Evolutionary conservation across 1,140 invertebrate species (phyloP).

Genomic region (Sitodiplosis mosellana): DNA sequence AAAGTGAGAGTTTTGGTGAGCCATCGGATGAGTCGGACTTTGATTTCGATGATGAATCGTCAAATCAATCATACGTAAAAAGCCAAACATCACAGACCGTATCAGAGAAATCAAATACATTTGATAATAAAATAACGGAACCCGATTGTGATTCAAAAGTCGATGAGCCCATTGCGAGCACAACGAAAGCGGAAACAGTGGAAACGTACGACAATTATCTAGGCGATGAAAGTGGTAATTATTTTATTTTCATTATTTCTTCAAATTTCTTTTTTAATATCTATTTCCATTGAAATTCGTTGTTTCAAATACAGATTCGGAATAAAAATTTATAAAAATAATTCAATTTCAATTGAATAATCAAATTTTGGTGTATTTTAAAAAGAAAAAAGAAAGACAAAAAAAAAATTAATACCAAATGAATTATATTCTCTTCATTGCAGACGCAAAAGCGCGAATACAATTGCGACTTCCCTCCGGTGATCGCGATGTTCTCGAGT

Average conservation of each 20-base stretch:
- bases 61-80: not conserved
- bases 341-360: not conserved
- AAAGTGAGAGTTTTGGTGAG: too few species aligned
- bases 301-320: constrained; percentile 5
- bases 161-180: not conserved
- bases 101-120: constrained; percentile 1
- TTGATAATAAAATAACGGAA: not conserved
- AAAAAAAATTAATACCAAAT: too few species aligned
- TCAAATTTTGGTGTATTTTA: not conserved
- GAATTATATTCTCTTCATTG: not conserved
- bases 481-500: constrained; percentile 20
- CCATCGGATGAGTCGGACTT: too few species aligned
- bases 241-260: not conserved
- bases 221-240: constrained; percentile 3
- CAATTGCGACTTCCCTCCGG: constrained; percentile 19
- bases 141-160: not conserved
- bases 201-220: constrained; percentile 8
- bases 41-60: not conserved
- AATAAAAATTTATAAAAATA: constrained; percentile 4
- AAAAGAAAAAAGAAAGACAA: too few species aligned
- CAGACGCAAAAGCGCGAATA: constrained; percentile 14
- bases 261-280: not conserved
- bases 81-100: not conserved
- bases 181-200: not conserved
- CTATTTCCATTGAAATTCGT: too few species aligned